phyloP scores from a whole-genome alignment of 2,113 vertebrate species.

The Procapra przewalskii region DNA sequence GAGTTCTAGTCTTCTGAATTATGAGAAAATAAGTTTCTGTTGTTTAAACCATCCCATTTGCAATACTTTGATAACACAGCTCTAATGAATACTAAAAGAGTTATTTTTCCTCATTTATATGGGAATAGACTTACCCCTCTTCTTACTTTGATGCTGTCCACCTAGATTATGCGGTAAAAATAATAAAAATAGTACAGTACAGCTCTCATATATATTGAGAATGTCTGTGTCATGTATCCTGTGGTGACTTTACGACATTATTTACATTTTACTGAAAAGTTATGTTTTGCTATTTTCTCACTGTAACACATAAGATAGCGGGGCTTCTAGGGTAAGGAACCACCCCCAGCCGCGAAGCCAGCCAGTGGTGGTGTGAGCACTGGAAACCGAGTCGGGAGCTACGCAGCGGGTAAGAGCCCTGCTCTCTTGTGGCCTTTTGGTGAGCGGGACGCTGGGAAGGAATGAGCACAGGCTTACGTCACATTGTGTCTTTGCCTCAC shows the following conservation, averaged over 20 bases:
- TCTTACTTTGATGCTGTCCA: background rate
- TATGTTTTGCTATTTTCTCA: background rate
- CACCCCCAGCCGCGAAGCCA: background rate
- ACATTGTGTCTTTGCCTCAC: fast-evolving
- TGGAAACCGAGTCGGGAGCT: background rate
- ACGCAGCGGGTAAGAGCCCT: background rate
- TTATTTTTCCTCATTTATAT: background rate
- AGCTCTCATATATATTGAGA: background rate
- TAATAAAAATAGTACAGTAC: background rate
- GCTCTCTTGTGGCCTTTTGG: background rate
- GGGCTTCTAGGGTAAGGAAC: background rate
- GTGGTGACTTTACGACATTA: background rate
- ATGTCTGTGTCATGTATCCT: background rate
- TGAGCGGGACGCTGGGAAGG: background rate
- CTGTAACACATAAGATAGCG: background rate
- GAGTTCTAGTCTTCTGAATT: background rate
- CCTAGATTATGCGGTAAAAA: background rate
- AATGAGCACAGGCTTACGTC: fast-evolving
- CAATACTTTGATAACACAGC: background rate
- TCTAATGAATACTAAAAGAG: too few relatives aligned
- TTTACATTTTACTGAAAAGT: background rate
- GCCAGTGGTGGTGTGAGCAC: background rate
- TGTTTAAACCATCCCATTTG: background rate
- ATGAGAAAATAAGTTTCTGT: background rate
- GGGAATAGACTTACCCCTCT: background rate